Percentiles rank a stretch among this genome's conserved stretches.
Conservation (phyloP, 2,888 invertebrate genomes). For the Sthenelais limicola region DNA sequence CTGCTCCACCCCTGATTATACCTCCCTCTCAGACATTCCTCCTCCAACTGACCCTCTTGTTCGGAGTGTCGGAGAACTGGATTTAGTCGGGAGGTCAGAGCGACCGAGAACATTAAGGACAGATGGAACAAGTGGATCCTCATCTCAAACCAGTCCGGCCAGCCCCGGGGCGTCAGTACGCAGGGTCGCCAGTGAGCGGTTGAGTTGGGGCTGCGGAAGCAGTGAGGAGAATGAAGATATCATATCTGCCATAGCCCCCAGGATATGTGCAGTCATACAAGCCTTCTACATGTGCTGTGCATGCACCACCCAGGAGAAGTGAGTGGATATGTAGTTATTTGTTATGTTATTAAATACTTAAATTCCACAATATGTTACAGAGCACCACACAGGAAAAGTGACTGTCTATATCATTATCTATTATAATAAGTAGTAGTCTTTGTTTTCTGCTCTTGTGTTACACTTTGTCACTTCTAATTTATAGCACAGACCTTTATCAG, state of each 20-base stretch:
- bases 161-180: slow-evolving; percentile 21
- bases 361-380: too few species aligned
- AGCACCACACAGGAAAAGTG: too few species aligned
- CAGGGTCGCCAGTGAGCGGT: slow-evolving; percentile 12
- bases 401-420: too few species aligned
- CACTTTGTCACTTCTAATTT: too few species aligned
- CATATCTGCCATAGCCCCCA: slow-evolving; percentile 59
- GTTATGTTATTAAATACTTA: too few species aligned
- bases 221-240: slow-evolving; percentile 53
- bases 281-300: slow-evolving; percentile 65
- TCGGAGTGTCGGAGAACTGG: not conserved
- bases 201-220: slow-evolving; percentile 33
- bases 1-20: too few species aligned
- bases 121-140: not conserved
- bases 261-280: slow-evolving; percentile 66
- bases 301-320: slow-evolving; percentile 51
- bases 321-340: too few species aligned
- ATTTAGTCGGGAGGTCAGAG: too few species aligned
- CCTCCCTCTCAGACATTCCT: not conserved
- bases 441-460: too few species aligned
- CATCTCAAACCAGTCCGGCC: not conserved
- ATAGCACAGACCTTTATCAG: too few species aligned
- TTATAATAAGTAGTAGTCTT: too few species aligned
- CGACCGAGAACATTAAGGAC: not conserved
- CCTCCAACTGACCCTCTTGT: not conserved